Base-by-base conservation (phyloP, 2,797 vertebrate genomes). In the Acanthiza pusilla region DNA sequence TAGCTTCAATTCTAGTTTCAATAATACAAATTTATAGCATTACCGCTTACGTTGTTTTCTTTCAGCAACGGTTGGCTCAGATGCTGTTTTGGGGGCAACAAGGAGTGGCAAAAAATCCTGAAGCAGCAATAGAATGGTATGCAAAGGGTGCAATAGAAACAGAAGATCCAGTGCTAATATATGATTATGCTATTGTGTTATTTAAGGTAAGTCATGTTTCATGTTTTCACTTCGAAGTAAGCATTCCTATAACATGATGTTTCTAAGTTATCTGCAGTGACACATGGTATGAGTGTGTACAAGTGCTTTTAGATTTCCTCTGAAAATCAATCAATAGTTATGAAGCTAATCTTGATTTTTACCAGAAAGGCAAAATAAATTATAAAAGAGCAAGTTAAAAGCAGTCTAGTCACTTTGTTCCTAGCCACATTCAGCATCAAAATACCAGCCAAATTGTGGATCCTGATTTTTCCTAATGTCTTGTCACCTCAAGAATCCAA, bases 31-130 rank as follows among this genome's bases (percentile, higher is more conserved):
- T 40, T 76, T 86, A 25, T 48, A 58, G 48, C 25, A 14, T 53
- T 36, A 38, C 10, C 29, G 16, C 11, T 81, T 79, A 30, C 25
- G 6, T 71, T 89, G 29, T 65, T 95, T 93, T 82, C 54, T 92
- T 83, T 48, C 72, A 99, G 99, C 99, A 98, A 98, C 96, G 93
- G 27, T 61, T 99, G 96, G 99, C 98, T 73, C 96, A 97, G 86
- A 98, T 99, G 98, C 97, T 99, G 53, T 98, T 98, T 95, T 99
- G 98, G 98, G 99, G 99, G 40, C 98, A 98, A 36, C 98, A 98
- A 72, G 98, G 99, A n/a, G 97, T 99, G 76, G 94, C 97, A 34
- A 99, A 99, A 98, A 98, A 99, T 91, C 94, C 97, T 0, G 96
- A 82, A 74, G 97, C 97, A 1, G 99, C 98, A 1, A 92, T 98